A percentile compares a stretch with the other conserved stretches of the same genome.
phyloP scores from a whole-genome alignment of 1,140 invertebrate species.

The Zaprionus vittiger region DNA sequence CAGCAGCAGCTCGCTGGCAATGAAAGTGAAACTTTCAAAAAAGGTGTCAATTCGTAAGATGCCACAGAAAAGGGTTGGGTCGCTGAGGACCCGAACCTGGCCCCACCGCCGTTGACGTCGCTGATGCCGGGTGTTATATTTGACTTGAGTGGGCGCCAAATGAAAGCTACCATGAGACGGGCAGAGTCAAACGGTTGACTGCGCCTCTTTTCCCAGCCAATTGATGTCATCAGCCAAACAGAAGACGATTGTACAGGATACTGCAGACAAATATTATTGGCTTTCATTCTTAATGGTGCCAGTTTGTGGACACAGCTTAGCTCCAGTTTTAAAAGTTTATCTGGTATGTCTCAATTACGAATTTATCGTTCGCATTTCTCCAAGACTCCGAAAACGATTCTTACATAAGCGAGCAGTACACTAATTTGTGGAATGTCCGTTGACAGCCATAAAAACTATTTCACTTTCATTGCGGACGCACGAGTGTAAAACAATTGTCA shows the following conservation, averaged over 20 bases:
- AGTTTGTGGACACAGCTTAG: background rate
- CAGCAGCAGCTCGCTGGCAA: slow-evolving; percentile 35
- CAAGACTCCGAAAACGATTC: background rate
- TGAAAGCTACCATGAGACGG: slow-evolving; percentile 45
- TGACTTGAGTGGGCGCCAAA: slow-evolving; percentile 33
- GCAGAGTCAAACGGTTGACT: slow-evolving; percentile 26
- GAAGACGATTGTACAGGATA: background rate
- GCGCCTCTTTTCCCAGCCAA: slow-evolving; percentile 51
- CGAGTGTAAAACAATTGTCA: slow-evolving; percentile 34
- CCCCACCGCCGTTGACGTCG: too few relatives aligned
- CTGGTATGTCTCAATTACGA: slow-evolving; percentile 6
- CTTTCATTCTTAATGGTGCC: slow-evolving; percentile 1
- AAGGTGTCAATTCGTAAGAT: slow-evolving; percentile 75
- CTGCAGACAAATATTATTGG: background rate
- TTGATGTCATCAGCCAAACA: slow-evolving; percentile 51
- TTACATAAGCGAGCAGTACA: slow-evolving; percentile 19
- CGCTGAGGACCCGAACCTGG: slow-evolving; percentile 17
- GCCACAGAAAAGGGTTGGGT: slow-evolving; percentile 56
- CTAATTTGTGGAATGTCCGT: slow-evolving; percentile 6
- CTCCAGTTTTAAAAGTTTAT: slow-evolving; percentile 7
- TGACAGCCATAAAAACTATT: slow-evolving; percentile 32
- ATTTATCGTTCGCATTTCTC: slow-evolving; percentile 25
- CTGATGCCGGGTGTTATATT: slow-evolving; percentile 8
- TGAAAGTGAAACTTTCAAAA: slow-evolving; percentile 79
- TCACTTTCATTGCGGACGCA: slow-evolving; percentile 64